Conservation (phyloP, 2,888 invertebrate genomes). For the Steromphala cineraria region DNA sequence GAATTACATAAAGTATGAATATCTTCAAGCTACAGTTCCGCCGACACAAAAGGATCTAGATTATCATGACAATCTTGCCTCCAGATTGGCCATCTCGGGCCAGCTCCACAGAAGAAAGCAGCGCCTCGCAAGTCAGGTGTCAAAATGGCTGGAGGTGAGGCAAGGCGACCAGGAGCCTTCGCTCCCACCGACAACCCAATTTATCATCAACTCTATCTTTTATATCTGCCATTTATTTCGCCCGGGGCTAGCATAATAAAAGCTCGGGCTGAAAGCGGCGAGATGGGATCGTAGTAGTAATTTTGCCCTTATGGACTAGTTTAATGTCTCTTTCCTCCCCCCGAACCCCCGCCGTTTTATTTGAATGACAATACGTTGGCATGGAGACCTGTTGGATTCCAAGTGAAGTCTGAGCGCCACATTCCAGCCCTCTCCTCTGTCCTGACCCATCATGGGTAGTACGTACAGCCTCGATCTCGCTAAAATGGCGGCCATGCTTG, state of each 20-base stretch:
- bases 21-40: not conserved
- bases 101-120: not conserved
- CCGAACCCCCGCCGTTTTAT: not conserved
- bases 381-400: slow-evolving; percentile 8
- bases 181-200: slow-evolving; percentile 12
- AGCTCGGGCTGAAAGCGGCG: not conserved
- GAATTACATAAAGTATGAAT: not conserved
- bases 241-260: slow-evolving; percentile 17
- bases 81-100: not conserved
- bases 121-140: not conserved
- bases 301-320: slow-evolving; percentile 9
- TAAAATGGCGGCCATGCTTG: slow-evolving; percentile 19
- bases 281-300: slow-evolving; percentile 3
- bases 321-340: slow-evolving; percentile 12
- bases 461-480: not conserved
- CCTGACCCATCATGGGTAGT: not conserved
- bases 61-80: not conserved
- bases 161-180: slow-evolving; percentile 6
- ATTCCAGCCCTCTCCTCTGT: not conserved
- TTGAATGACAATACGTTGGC: slow-evolving; percentile 19
- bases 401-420: not conserved
- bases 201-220: slow-evolving; percentile 17
- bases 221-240: slow-evolving; percentile 21
- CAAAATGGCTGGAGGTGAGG: slow-evolving; percentile 8
- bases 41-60: not conserved